phyloP scores from a whole-genome alignment of 2,888 invertebrate species.

The Hypolimnas misippus region DNA sequence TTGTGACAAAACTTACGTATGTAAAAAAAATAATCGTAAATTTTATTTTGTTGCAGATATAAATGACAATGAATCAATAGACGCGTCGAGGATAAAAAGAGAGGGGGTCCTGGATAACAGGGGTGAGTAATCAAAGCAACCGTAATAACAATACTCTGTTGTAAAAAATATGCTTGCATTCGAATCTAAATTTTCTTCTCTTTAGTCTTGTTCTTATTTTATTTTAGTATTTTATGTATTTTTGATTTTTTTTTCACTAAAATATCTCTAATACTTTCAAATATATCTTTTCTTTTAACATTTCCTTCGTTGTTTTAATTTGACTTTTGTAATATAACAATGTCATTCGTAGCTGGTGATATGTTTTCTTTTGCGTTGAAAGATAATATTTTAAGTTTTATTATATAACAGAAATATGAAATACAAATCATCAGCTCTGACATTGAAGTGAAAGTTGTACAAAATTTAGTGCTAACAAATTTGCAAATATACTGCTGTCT shows the following conservation, averaged over 20 bases:
- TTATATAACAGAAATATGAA: slow-evolving; percentile 3
- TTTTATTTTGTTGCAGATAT: slow-evolving; percentile 68
- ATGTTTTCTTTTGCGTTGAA: slow-evolving; percentile 5
- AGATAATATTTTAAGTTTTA: not conserved
- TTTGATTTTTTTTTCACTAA: slow-evolving; percentile 7
- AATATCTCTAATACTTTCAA: slow-evolving; percentile 5
- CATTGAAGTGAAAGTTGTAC: slow-evolving; percentile 36
- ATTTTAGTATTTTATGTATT: slow-evolving; percentile 29
- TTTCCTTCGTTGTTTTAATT: slow-evolving; percentile 35
- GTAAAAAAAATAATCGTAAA: not conserved
- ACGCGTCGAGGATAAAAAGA: slow-evolving; percentile 76
- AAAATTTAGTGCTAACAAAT: slow-evolving; percentile 46
- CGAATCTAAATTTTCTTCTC: slow-evolving; percentile 26
- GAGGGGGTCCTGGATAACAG: slow-evolving; percentile 79
- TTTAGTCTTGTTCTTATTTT: slow-evolving; percentile 38
- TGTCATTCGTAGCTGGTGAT: slow-evolving; percentile 26
- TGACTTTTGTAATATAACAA: slow-evolving; percentile 22
- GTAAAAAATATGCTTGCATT: slow-evolving; percentile 43
- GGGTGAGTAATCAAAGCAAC: slow-evolving; percentile 62
- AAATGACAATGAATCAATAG: slow-evolving; percentile 68
- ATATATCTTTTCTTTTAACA: slow-evolving; percentile 33
- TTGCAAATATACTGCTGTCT: slow-evolving; percentile 73
- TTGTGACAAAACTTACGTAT: too few relatives aligned
- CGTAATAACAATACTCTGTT: slow-evolving; percentile 31
- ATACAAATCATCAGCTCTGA: slow-evolving; percentile 40